A percentile compares a stretch with the other conserved stretches of the same genome.
Conservation (phyloP, 2,113 vertebrate species). For the Galemys pyrenaicus region DNA sequence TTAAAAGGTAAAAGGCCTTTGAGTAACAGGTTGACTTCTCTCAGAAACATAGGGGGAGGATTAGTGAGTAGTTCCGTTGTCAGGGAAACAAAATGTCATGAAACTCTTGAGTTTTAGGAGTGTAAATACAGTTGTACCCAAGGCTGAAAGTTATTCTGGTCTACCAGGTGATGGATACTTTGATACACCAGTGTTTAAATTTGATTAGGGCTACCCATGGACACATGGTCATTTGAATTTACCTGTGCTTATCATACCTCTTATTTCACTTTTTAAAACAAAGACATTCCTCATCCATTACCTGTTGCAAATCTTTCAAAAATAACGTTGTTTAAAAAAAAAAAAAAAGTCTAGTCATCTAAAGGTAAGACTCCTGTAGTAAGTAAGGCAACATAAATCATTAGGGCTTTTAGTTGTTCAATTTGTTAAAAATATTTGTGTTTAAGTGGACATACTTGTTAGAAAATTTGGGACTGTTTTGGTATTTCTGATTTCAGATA, state of each 20-base stretch:
- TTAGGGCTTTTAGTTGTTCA: background rate
- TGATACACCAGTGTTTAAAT: background rate
- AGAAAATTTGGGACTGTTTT: background rate
- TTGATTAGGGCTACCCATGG: background rate
- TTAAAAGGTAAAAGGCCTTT: background rate
- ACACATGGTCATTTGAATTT: background rate
- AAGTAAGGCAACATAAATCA: background rate
- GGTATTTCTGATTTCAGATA: slow-evolving; percentile 23
- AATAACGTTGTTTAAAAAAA: background rate
- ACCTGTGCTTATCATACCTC: background rate
- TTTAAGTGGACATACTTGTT: background rate
- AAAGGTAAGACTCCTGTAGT: background rate
- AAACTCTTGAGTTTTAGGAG: background rate
- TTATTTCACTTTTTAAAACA: background rate
- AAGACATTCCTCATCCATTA: background rate
- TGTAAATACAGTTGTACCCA: background rate
- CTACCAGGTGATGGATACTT: background rate
- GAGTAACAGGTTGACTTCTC: background rate
- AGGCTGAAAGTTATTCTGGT: background rate
- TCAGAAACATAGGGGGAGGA: background rate
- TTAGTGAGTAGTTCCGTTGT: background rate
- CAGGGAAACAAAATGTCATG: background rate
- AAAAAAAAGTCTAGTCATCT: background rate
- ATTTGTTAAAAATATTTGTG: background rate
- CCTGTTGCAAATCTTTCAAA: background rate